Evolutionary conservation across 2,888 invertebrate species (phyloP), one percentile per base, ranked within the genome.

Genomic region (Apamea crenata): DNA sequence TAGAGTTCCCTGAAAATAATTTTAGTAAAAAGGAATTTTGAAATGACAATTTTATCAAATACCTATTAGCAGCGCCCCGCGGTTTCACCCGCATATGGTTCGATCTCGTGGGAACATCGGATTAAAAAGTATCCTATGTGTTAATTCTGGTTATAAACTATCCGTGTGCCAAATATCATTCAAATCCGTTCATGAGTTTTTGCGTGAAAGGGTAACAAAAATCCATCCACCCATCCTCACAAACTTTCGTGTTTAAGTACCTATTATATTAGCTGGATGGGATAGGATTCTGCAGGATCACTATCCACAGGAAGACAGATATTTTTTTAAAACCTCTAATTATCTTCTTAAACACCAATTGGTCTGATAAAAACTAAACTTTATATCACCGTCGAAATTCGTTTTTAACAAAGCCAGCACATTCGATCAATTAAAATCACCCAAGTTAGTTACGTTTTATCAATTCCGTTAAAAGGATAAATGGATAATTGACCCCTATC

Each of bases 381-480:
- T 90, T 90, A 91, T 90, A 91, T 89, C 90, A 89, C 86, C 91
- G 88, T 92, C 91, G 82, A 92, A 95, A 96, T 95, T 93, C 91
- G 93, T 94, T 96, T 95, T 96, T 94, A 95, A 95, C 93, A 92
- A 91, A 91, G 91, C 92, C 91, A 94, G 91, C 93, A 93, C 94
- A 94, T 94, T 95, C 87, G 92, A 95, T 95, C 95, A 96, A 96
- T 96, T 96, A 96, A 96, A 96, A 94, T 94, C 94, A 94, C 94
- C 95, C 95, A 92, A 94, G 94, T 95, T 95, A 92, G 96, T 94
- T 96, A 93, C 96, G 95, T 97, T 97, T 96, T 96, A 96, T 96
- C 96, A 96, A 97, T 97, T 97, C 94, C 91, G 96, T 96, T 96
- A 97, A 97, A 95, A 94, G 96, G 96, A 96, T 97, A 96, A 97